phyloP scores from a whole-genome alignment of 1,140 invertebrate genomes.

The Polypedilum pembai region DNA sequence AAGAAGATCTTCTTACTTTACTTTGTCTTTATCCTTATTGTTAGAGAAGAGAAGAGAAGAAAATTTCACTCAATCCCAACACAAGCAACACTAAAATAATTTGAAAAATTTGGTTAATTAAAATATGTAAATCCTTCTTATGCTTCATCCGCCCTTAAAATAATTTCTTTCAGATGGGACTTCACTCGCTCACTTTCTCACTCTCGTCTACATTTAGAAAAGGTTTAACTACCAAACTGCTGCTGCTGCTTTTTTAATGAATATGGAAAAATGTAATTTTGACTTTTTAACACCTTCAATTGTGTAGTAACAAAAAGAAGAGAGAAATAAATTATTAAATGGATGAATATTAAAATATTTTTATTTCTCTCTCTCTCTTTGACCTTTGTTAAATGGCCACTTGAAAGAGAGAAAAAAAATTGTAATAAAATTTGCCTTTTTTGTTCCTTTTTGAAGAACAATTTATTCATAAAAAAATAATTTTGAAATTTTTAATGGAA shows the following conservation, averaged over 20 bases:
- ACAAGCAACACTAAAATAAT: constrained; percentile 15
- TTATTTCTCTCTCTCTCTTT: no score
- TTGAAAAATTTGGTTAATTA: constrained; percentile 27
- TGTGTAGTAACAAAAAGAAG: no score
- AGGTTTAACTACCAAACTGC: not conserved
- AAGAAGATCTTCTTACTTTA: not conserved
- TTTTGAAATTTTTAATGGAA: no score
- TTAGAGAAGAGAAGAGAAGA: no score
- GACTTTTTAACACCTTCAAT: not conserved
- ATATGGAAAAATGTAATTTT: not conserved
- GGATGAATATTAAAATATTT: no score
- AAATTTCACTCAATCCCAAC: not conserved
- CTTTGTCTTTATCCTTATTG: not conserved
- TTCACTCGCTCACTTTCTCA: not conserved
- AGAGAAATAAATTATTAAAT: no score
- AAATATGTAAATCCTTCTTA: constrained; percentile 22
- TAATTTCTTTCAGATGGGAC: not conserved
- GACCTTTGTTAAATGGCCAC: no score
- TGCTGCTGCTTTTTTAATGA: not conserved
- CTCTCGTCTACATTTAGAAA: not conserved
- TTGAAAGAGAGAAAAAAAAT: no score
- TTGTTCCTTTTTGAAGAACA: no score
- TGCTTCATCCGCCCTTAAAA: not conserved
- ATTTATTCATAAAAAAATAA: no score
- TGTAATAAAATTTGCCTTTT: no score